Evolutionary conservation across 2,113 vertebrate genomes (phyloP).

Genomic region (Solea solea): DNA sequence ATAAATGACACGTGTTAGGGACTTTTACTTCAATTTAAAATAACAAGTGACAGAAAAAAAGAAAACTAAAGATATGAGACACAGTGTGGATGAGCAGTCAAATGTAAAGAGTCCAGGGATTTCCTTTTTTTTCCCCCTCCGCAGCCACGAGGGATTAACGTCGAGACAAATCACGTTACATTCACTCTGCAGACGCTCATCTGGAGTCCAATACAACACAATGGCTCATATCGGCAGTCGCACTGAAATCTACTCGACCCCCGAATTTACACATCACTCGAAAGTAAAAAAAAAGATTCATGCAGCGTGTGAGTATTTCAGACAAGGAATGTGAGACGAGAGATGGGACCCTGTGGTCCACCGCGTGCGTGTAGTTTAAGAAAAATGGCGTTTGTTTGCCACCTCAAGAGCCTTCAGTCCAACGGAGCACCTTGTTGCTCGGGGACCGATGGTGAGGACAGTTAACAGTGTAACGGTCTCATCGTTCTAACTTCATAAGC

Average conservation of each 20-base stretch:
- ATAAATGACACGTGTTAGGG: no score
- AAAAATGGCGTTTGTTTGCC: background rate
- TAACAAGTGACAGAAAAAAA: background rate
- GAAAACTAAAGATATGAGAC: conserved; percentile 25
- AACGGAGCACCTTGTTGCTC: conserved; percentile 31
- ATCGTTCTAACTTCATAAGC: conserved; percentile 24
- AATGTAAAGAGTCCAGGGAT: conserved; percentile 44
- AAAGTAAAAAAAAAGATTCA: background rate
- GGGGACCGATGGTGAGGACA: conserved; percentile 34
- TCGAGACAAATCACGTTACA: conserved; percentile 46
- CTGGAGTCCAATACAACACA: conserved; percentile 5
- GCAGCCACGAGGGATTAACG: conserved; percentile 42
- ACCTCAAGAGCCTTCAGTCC: conserved; percentile 30
- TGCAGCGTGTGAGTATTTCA: conserved; percentile 27
- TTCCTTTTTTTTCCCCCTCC: conserved; percentile 5
- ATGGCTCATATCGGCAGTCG: conserved; percentile 11
- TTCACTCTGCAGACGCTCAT: conserved; percentile 38
- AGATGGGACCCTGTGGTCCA: background rate
- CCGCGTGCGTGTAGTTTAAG: conserved; percentile 14
- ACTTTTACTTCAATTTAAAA: no score
- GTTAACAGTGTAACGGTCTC: conserved; percentile 74
- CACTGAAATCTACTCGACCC: conserved; percentile 21
- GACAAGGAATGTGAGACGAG: conserved; percentile 3
- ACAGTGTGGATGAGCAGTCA: conserved; percentile 39
- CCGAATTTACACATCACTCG: background rate